A percentile compares a stretch with the other conserved stretches of the same genome.
Evolutionary conservation across 2,797 vertebrate genomes (phyloP).

Genomic region (Acrossocheilus wenchowensis): DNA sequence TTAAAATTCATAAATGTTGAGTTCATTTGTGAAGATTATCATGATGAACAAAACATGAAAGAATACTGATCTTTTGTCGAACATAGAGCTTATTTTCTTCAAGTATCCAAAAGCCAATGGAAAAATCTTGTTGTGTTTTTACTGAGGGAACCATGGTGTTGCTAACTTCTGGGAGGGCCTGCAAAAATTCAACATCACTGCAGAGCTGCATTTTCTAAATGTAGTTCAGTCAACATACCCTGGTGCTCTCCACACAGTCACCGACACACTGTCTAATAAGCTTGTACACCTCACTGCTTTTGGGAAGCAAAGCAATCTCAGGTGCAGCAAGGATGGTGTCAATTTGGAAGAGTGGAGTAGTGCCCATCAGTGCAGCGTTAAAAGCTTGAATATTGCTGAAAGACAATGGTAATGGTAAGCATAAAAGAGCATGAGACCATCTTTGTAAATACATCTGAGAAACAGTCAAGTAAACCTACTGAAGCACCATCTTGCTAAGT

Average conservation of each 20-base stretch:
- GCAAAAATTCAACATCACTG: neutral
- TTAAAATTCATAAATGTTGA: neutral
- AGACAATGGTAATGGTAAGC: neutral
- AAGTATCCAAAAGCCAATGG: neutral
- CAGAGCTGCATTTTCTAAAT: neutral
- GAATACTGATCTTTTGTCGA: neutral
- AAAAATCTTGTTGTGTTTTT: neutral
- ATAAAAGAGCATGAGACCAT: neutral
- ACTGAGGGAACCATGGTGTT: neutral
- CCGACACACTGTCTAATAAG: constrained; percentile 82
- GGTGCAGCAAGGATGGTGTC: constrained; percentile 85
- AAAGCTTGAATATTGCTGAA: constrained; percentile 88
- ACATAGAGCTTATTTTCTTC: neutral
- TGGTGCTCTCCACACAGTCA: constrained; percentile 87
- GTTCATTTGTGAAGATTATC: neutral
- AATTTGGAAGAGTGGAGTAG: constrained; percentile 83
- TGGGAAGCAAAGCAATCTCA: constrained; percentile 87
- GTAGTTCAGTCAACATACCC: constrained; percentile 74
- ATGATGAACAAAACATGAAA: neutral
- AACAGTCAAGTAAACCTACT: constrained; percentile 71
- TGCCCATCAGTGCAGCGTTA: constrained; percentile 77
- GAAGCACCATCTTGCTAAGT: constrained; percentile 86
- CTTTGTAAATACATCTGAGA: neutral
- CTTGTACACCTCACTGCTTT: constrained; percentile 82
- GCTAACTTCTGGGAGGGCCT: neutral